phyloP scores from a whole-genome alignment of 2,888 invertebrate species.

The Ophioninae sp. region DNA sequence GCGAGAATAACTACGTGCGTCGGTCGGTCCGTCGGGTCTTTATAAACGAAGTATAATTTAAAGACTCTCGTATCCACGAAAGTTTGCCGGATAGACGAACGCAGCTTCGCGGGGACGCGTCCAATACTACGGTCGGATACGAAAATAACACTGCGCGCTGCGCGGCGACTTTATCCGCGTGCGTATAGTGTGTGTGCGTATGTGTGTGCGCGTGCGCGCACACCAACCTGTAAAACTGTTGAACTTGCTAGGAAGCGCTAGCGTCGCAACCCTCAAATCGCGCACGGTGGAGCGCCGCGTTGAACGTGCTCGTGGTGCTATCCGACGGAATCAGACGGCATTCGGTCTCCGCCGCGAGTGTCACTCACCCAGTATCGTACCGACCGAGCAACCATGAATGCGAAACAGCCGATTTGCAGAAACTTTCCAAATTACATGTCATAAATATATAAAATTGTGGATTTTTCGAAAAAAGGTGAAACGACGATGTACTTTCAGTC shows the following conservation, averaged over 20 bases:
- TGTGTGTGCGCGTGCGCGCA: neutral
- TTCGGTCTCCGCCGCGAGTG: neutral
- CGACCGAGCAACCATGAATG: no score
- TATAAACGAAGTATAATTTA: constrained; percentile 29
- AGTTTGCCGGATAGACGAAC: constrained; percentile 16
- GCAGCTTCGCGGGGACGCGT: constrained; percentile 1
- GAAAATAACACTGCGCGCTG: constrained; percentile 54
- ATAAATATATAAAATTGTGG: no score
- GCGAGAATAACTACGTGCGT: constrained; percentile 22
- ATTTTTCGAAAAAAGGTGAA: no score
- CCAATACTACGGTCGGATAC: constrained; percentile 1
- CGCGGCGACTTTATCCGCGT: neutral
- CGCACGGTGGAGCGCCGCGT: neutral
- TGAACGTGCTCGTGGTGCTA: neutral
- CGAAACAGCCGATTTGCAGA: no score
- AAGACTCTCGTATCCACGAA: constrained; percentile 39
- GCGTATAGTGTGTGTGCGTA: neutral
- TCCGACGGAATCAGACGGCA: neutral
- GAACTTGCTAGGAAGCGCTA: neutral
- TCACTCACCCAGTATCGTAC: neutral
- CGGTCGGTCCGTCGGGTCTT: constrained; percentile 16
- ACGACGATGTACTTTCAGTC: no score
- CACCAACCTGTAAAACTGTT: neutral
- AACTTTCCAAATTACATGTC: no score
- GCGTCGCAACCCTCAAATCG: neutral